These are phyloP conservation scores for Tineola bisselliella DNA, from an alignment of 2,888 invertebrate genomes.

Conservation along the genomic window DNA sequence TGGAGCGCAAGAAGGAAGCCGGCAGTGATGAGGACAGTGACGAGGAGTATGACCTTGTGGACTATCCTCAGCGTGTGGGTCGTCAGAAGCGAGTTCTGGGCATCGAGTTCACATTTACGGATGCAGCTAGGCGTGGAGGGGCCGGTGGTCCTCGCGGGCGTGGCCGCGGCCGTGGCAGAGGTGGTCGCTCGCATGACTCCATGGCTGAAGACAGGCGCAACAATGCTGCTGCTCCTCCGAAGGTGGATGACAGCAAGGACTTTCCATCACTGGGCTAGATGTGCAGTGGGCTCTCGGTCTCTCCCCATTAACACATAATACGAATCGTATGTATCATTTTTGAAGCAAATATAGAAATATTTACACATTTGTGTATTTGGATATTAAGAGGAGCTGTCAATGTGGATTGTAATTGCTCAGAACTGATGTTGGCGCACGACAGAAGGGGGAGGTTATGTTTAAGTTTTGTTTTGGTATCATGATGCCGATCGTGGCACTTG, in stretches of 20 bases:
- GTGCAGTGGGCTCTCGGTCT: slow-evolving; percentile 31
- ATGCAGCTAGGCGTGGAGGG: slow-evolving; percentile 77
- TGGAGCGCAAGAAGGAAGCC: slow-evolving; percentile 77
- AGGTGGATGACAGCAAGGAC: slow-evolving; percentile 95
- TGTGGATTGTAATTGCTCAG: slow-evolving; percentile 24
- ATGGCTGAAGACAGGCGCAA: slow-evolving; percentile 43
- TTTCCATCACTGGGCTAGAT: slow-evolving; percentile 90
- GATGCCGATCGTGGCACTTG: not conserved
- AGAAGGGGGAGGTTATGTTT: slow-evolving; percentile 48
- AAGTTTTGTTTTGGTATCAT: slow-evolving; percentile 29
- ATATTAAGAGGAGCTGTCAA: slow-evolving; percentile 26
- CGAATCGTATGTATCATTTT: slow-evolving; percentile 67
- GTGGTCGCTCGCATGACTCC: slow-evolving; percentile 37
- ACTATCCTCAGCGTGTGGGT: slow-evolving; percentile 87
- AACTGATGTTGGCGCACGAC: slow-evolving; percentile 25
- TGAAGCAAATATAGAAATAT: slow-evolving; percentile 70
- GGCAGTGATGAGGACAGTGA: slow-evolving; percentile 73
- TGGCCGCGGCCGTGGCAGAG: slow-evolving; percentile 50
- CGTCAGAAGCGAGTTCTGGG: slow-evolving; percentile 86
- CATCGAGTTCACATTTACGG: slow-evolving; percentile 89
- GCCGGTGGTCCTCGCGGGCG: slow-evolving; percentile 72
- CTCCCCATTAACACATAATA: slow-evolving; percentile 63
- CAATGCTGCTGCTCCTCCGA: slow-evolving; percentile 71
- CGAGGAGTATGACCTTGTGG: slow-evolving; percentile 78
- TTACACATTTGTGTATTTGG: slow-evolving; percentile 64